Conservation (phyloP, 2,888 invertebrate species). For the Tinea semifulvella region DNA sequence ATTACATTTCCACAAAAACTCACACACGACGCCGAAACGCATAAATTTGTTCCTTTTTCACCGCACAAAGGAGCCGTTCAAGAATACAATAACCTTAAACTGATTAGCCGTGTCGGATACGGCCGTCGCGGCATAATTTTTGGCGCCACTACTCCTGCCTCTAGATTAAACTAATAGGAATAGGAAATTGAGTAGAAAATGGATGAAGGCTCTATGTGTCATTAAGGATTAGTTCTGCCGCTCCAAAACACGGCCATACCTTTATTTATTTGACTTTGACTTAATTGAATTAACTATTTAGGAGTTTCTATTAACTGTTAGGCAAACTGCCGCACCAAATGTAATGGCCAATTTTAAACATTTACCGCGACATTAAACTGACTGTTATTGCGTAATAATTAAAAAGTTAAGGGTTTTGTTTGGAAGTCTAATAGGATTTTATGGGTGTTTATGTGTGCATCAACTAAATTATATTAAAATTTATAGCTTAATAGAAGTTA, state of each 20-base stretch:
- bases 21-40: slow-evolving; percentile 63
- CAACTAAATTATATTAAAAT: too few species aligned
- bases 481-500: too few species aligned
- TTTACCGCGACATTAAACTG: slow-evolving; percentile 55
- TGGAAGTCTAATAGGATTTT: background rate
- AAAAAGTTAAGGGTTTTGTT: background rate
- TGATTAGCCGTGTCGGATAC: slow-evolving; percentile 60
- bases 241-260: slow-evolving; percentile 38
- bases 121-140: slow-evolving; percentile 63
- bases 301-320: slow-evolving; percentile 53
- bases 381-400: slow-evolving; percentile 41
- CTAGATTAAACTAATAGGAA: slow-evolving; percentile 67
- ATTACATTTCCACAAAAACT: slow-evolving; percentile 65
- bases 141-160: slow-evolving; percentile 66
- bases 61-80: slow-evolving; percentile 58
- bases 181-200: slow-evolving; percentile 68
- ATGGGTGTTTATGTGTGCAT: too few species aligned
- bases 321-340: slow-evolving; percentile 51
- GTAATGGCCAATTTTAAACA: slow-evolving; percentile 47
- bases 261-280: slow-evolving; percentile 59
- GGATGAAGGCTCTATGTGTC: slow-evolving; percentile 60
- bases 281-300: slow-evolving; percentile 64
- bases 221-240: slow-evolving; percentile 60
- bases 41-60: slow-evolving; percentile 67
- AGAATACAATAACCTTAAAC: slow-evolving; percentile 58